Base-by-base conservation (phyloP, 2,113 vertebrate species). In the Phylloscopus trochilus region DNA sequence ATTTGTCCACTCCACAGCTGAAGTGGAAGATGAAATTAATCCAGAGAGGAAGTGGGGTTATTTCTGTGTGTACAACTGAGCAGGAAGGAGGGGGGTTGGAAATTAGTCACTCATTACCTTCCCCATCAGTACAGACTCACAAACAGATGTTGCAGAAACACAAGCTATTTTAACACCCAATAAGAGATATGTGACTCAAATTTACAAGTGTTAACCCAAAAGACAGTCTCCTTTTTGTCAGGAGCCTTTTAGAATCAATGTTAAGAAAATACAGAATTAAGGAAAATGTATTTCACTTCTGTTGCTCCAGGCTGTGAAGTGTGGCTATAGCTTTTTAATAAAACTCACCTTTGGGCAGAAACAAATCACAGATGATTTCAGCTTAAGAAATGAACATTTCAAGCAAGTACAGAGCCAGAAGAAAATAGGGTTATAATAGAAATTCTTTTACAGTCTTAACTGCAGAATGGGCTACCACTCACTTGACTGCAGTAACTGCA, bases 381-480 rank as follows among this genome's bases (percentile, higher is more conserved):
- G 52, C 66, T 91, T 59, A 44, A 89, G 77, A 89, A 93, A 91
- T 22, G 21, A 92, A 70, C 3, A 7, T 60, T 94, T 82, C 37
- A 13, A 92, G 64, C 55, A 77, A 46, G 72, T 92, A 83, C 27
- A 83, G 60, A 90, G 76, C 47, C 56, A 74, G 68, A 59, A 67
- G 83, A 91, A 95, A 94, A 94, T 64, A 67, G 31, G 76, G 35
- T 87, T 93, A 37, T 81, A 94, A 86, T 23, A 89, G 80, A 68
- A 95, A 68, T 63, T 78, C 35, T 84, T 93, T 73, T 43, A 68
- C 6, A 2, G 69, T 26, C 69, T 78, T 78, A 90, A 94, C 60
- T 87, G 80, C 66, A 68, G 95, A 89, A 87, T 75, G 74, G 84
- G 91, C 90, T 90, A 93, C 89, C 64, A 9, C 77, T 91, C 9